Evolutionary conservation across 2,888 invertebrate genomes (phyloP).

Genomic region (Temnothorax unifasciatus): DNA sequence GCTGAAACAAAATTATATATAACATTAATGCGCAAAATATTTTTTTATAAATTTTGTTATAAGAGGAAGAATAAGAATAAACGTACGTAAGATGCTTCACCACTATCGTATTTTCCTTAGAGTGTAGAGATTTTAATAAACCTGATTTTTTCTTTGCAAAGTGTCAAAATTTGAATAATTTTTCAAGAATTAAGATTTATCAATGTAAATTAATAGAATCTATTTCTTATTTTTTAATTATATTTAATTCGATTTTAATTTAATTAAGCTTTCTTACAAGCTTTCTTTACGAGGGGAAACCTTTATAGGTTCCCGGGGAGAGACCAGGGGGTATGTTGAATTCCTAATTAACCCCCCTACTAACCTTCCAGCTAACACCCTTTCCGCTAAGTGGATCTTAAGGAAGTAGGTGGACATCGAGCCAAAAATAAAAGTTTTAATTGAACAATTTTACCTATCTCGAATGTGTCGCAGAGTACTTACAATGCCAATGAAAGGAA

Average conservation of each 20-base stretch:
- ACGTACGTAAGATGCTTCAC: background rate
- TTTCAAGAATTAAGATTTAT: background rate
- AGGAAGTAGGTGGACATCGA: no score
- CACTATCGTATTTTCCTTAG: background rate
- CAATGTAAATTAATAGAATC: background rate
- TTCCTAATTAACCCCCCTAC: no score
- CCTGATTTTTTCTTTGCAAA: background rate
- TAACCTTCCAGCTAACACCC: no score
- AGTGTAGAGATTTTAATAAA: background rate
- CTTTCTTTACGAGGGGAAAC: no score
- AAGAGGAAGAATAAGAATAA: background rate
- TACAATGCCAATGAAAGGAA: no score
- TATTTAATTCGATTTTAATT: background rate
- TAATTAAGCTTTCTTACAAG: background rate
- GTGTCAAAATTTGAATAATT: background rate
- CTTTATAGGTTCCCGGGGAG: no score
- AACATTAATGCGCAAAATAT: background rate
- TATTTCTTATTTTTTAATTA: constrained; percentile 14
- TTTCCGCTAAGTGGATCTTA: no score
- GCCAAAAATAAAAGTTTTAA: no score
- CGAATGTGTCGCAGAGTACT: no score
- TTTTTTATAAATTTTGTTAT: background rate
- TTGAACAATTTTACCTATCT: no score
- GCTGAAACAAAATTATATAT: constrained; percentile 66
- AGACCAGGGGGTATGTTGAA: no score